phyloP scores from a whole-genome alignment of 2,113 vertebrate species.

The Hemibagrus wyckioides region DNA sequence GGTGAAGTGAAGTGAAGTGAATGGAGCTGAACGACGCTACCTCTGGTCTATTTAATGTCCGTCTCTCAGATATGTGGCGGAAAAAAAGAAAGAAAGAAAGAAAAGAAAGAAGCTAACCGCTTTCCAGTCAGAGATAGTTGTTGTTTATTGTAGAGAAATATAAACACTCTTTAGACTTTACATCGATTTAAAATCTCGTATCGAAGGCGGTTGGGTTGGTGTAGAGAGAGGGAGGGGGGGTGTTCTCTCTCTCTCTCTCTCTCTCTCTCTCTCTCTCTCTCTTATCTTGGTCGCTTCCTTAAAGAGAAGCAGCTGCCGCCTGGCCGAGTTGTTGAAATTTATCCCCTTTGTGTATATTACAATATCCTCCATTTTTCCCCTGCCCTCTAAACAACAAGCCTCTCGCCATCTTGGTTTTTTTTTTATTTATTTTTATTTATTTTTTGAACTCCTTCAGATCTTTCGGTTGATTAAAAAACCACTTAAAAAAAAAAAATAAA shows the following conservation, averaged over 20 bases:
- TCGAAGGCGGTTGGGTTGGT: constrained; percentile 47
- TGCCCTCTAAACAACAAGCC: constrained; percentile 98
- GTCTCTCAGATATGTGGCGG: constrained; percentile 62
- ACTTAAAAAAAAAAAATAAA: neutral
- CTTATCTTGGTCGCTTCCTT: constrained; percentile 81
- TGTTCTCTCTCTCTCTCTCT: neutral
- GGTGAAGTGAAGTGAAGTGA: constrained; percentile 17
- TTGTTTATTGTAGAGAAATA: constrained; percentile 10
- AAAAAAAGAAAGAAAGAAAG: constrained; percentile 63
- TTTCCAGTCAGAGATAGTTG: no score
- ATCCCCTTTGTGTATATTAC: constrained; percentile 99
- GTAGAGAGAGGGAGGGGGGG: neutral
- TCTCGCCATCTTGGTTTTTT: constrained; percentile 98
- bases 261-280: constrained; percentile 48
- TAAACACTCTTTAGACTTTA: constrained; percentile 51
- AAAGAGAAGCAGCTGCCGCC: constrained; percentile 80
- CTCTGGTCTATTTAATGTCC: constrained; percentile 71
- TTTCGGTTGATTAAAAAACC: neutral
- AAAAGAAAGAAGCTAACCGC: constrained; percentile 63
- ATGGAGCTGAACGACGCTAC: constrained; percentile 53
- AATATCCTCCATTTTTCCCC: constrained; percentile 97
- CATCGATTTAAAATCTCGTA: constrained; percentile 38
- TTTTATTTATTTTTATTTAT: constrained; percentile 64
- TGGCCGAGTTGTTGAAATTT: constrained; percentile 88
- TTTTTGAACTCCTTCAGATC: constrained; percentile 74